Evolutionary conservation across 2,113 vertebrate species (phyloP).

Genomic region (Erpornis zantholeuca): DNA sequence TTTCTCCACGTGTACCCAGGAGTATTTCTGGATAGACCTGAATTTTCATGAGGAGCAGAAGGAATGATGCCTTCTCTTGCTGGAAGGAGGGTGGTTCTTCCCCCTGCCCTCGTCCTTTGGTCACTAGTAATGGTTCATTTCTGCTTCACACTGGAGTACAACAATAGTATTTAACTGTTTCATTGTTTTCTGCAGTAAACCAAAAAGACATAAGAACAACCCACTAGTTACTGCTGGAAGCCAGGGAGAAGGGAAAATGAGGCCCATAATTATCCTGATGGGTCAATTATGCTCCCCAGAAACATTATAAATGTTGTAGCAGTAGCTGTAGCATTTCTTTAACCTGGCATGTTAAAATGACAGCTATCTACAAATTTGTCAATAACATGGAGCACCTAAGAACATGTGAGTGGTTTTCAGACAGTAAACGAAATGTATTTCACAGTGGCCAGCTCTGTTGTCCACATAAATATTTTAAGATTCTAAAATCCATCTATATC

Average conservation of each 20-base stretch:
- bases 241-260: neutral
- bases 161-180: neutral
- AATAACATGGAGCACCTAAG: neutral
- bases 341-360: neutral
- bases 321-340: neutral
- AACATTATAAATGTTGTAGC: neutral
- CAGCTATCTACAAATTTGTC: constrained; percentile 5
- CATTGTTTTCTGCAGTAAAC: neutral
- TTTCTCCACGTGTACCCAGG: no score
- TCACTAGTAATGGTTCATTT: neutral
- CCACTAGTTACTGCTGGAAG: neutral
- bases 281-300: neutral
- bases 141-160: neutral
- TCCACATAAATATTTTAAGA: constrained; percentile 24
- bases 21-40: neutral
- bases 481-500: neutral
- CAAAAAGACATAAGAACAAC: neutral
- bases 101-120: neutral
- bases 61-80: neutral
- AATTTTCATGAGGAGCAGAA: neutral
- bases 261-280: neutral
- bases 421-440: neutral
- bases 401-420: neutral
- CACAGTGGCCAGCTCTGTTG: neutral
- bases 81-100: neutral